Base-by-base conservation (phyloP, 2,113 vertebrate genomes). In the Acinonyx jubatus region DNA sequence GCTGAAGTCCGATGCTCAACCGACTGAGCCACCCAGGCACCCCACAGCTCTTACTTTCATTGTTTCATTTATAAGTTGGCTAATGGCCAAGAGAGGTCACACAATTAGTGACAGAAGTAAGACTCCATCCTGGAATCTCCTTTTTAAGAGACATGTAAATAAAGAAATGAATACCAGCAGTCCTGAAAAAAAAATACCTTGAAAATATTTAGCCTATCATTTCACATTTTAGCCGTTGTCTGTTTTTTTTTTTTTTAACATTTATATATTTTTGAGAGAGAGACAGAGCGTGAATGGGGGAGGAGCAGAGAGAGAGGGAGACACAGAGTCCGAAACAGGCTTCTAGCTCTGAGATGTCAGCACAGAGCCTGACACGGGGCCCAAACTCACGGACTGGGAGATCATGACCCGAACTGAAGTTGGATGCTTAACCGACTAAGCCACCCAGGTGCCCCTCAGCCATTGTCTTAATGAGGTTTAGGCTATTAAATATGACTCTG, bases 41-140 rank as follows among this genome's bases (percentile, higher is more conserved):
- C 45, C 45, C 7, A 19, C 4, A 63, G 33, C 19, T 93, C 31
- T 79, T 79, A 69, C 57, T 27, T 93, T 95, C 36, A 57, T 86
- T 94, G 29, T 93, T 93, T 83, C 25, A 89, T 96, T 94, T 94
- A 29, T 68, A 79, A 83, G 52, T 83, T 78, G 94, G n/a, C 38
- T 94, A n/a, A 41, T 36, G 61, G 21, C 55, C 57, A 86, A 82
- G 74, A 89, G 18, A 83, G n/a, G 16, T 95, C 21, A 57, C 52
- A 76, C 7, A 13, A 27, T 83, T 93, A 87, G 57, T 88, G 55
- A 79, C 25, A 69, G 48, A 96, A 68, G 14, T 25, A 61, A 86
- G 38, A 74, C n/a, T 89, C 23, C 57, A 83, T 96, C 10, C 33
- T 95, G 55, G 18, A 92, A 89, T 74, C 8, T 78, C 48, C 63